phyloP scores from a whole-genome alignment of 1,140 invertebrate genomes.

The Drosophila virilis region DNA sequence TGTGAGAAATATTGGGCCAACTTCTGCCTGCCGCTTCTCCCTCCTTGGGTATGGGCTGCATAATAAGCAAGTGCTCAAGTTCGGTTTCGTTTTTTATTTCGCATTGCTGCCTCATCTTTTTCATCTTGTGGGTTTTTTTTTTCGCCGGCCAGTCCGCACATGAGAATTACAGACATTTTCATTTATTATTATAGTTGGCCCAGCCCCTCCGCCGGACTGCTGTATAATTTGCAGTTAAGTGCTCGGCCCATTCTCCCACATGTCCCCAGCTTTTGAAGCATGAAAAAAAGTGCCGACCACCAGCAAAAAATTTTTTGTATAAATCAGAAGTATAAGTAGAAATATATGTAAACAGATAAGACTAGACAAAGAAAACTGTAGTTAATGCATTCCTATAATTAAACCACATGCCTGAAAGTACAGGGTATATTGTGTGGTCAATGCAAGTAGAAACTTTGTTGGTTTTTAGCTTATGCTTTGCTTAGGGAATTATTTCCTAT shows the following conservation, averaged over 20 bases:
- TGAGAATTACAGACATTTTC: constrained; percentile 80
- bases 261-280: constrained; percentile 56
- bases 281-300: constrained; percentile 62
- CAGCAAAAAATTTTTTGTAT: constrained; percentile 47
- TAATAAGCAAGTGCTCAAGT: constrained; percentile 67
- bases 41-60: constrained; percentile 67
- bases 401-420: constrained; percentile 16
- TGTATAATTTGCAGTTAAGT: constrained; percentile 75
- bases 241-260: constrained; percentile 49
- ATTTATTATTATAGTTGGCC: constrained; percentile 75
- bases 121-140: constrained; percentile 5
- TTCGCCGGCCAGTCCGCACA: constrained; percentile 54
- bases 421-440: constrained; percentile 10
- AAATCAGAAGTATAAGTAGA: constrained; percentile 35
- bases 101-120: constrained; percentile 10
- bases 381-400: constrained; percentile 21
- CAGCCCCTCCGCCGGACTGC: constrained; percentile 26
- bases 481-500: background rate
- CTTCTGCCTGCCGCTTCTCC: background rate
- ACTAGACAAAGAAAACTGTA: constrained; percentile 25
- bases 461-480: background rate
- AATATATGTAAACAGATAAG: constrained; percentile 55
- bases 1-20: constrained; percentile 12
- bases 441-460: background rate
- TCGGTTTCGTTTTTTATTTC: constrained; percentile 28